Evolutionary conservation across 2,797 vertebrate species (phyloP), one percentile per base, ranked within the genome.

Genomic region (Lophotriccus pileatus): DNA sequence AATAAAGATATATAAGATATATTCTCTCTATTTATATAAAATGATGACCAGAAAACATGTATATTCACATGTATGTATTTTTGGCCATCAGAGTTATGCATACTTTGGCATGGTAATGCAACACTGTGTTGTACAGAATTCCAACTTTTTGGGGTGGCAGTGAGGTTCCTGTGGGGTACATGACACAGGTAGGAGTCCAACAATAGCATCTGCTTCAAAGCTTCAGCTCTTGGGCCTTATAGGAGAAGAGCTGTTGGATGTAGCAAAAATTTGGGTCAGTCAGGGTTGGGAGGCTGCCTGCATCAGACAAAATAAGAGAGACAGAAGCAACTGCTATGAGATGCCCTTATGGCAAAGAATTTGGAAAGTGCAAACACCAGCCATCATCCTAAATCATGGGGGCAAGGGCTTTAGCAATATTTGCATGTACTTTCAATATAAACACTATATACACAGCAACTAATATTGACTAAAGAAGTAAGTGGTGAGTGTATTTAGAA

Each of bases 261-360:
- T 6, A 56, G 39, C 44, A 20, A 34, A 47, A 34, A 3, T 28
- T 39, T 53, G 30, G 20, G 32, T 64, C 76, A 43, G 0, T 4
- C 2, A 0, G 30, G 32, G 34, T 1, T 63, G 23, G 39, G 5
- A 39, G 23, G 32, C 73, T 81, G 85, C 56, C 56, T n/a, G 47
- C 27, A 5, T 30, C 36, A 41, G 24, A 32, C 53, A n/a, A 84
- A 81, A 27, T 9, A 14, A 47, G 52, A 68, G 43, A 25, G 28
- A n/a, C 30, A 77, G 24, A 49, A 27, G 30, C 2, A 5, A 27
- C 27, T 62, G n/a, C 22, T 20, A 0, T 21, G 44, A 63, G 49
- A 14, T 9, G 30, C 0, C 0, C n/a, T 27, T 12, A 23, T n/a
- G 60, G 44, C n/a, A 67, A 75, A 82, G 75, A 63, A 55, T 59